These are phyloP conservation scores for Asobara japonica DNA, from an alignment of 1,140 invertebrate genomes.

Conservation along the genomic window DNA sequence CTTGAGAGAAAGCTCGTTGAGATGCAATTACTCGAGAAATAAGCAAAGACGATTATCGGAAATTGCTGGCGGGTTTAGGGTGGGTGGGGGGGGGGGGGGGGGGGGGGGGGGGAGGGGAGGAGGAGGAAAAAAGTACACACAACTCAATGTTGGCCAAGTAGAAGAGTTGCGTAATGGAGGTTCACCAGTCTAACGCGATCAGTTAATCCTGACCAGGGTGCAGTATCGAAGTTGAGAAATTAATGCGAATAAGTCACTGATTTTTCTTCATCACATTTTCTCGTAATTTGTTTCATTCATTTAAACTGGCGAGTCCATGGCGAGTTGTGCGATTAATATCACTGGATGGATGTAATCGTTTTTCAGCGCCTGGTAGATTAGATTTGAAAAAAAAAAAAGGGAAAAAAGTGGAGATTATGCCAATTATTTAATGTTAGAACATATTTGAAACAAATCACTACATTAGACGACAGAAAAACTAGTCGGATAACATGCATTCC, in stretches of 20 bases:
- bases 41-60: conserved; percentile 11
- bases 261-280: background rate
- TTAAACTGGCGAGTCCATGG: background rate
- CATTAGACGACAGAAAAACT: background rate
- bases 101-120: background rate
- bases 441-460: background rate
- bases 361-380: background rate
- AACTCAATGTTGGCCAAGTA: background rate
- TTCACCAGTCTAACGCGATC: background rate
- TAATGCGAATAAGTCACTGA: background rate
- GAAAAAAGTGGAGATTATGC: background rate
- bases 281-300: conserved; percentile 4
- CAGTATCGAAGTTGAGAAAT: background rate
- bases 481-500: background rate
- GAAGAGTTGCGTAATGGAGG: background rate
- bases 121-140: background rate
- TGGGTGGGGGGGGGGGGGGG: too few species aligned
- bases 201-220: background rate
- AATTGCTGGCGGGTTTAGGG: background rate
- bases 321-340: background rate
- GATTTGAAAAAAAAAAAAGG: background rate
- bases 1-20: conserved; percentile 9
- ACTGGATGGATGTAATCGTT: background rate
- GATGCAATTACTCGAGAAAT: conserved; percentile 2
- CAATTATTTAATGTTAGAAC: background rate